Evolutionary conservation across 2,113 vertebrate genomes (phyloP), one percentile per base, ranked within the genome.

Genomic region (Menura novaehollandiae): DNA sequence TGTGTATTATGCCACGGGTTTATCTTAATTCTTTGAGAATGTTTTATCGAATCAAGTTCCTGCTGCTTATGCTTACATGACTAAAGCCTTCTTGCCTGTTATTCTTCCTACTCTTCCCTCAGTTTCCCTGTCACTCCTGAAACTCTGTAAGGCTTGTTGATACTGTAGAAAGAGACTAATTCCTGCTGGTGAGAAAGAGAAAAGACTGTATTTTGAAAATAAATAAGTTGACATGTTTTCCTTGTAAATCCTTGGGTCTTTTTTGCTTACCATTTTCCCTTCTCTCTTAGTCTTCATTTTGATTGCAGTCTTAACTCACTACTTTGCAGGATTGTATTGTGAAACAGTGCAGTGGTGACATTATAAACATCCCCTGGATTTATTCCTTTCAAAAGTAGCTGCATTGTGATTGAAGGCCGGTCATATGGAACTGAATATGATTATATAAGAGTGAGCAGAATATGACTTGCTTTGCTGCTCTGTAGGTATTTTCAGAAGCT

Each of bases 401-500:
- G 58, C 7, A 4, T 39, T 71, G 33, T 71, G 87, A 77, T 56
- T 0, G 1, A 72, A 86, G 49, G 39, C 46, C 16, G 37, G 75
- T 93, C 52, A 26, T 73, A 10, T 26, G 53, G 67, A 95, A 89
- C 59, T 63, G 37, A 74, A 85, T 59, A 24, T 69, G 62, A 22
- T 81, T 85, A 58, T 72, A 30, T 59, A 82, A 49, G 49, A 63
- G 53, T 67, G 47, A 74, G 72, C 47, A 75, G 82, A 68, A 43
- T 66, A 44, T 17, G 21, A 35, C 62, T 95, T 87, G 71, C 20
- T 85, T 85, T 83, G 41, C 58, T 83, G 59, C 53, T 95, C 51
- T 67, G 33, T 93, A 69, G 91, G 82, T 88, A 64, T 91, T 85
- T 85, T 90, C 76, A 89, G 87, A 80, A 83, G 66, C 67, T 93